phyloP scores from a whole-genome alignment of 92 coral and sea anemone genomes.

The Porites cylindrica region DNA sequence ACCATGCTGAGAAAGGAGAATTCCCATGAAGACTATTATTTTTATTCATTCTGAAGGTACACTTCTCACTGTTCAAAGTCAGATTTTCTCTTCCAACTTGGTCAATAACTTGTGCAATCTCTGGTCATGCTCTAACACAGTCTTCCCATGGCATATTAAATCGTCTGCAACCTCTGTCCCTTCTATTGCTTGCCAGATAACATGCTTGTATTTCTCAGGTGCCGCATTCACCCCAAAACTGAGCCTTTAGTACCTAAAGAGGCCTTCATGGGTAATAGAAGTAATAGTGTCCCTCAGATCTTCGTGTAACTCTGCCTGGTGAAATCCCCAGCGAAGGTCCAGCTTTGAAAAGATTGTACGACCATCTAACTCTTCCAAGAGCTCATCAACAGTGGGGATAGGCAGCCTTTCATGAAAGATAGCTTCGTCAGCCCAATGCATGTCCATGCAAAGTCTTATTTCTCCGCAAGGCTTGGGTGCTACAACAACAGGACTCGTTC shows the following conservation, averaged over 20 bases:
- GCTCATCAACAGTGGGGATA: slow-evolving; percentile 21
- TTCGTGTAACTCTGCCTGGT: slow-evolving; percentile 57
- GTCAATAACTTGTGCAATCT: slow-evolving; percentile 30
- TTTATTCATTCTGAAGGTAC: slow-evolving; percentile 51
- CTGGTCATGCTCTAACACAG: slow-evolving; percentile 48
- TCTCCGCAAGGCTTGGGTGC: slow-evolving; percentile 21
- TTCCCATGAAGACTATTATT: not conserved
- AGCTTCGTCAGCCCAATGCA: slow-evolving; percentile 18
- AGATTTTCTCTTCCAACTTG: slow-evolving; percentile 54
- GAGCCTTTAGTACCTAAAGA: slow-evolving; percentile 48
- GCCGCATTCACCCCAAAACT: slow-evolving; percentile 56
- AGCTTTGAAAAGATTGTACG: slow-evolving; percentile 14
- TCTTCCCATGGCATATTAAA: slow-evolving; percentile 44
- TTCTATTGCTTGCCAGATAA: slow-evolving; percentile 49
- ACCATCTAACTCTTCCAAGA: slow-evolving; percentile 17
- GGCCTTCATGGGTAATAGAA: slow-evolving; percentile 48
- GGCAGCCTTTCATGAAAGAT: slow-evolving; percentile 21
- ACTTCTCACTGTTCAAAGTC: slow-evolving; percentile 50
- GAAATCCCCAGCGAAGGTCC: slow-evolving; percentile 60
- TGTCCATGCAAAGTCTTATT: slow-evolving; percentile 36
- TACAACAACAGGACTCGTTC: slow-evolving; percentile 11
- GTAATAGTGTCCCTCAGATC: slow-evolving; percentile 57
- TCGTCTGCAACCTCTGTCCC: slow-evolving; percentile 50
- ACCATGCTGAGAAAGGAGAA: slow-evolving; percentile 61
- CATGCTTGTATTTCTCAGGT: slow-evolving; percentile 64